phyloP scores from a whole-genome alignment of 2,797 vertebrate genomes.

The Dallia pectoralis region DNA sequence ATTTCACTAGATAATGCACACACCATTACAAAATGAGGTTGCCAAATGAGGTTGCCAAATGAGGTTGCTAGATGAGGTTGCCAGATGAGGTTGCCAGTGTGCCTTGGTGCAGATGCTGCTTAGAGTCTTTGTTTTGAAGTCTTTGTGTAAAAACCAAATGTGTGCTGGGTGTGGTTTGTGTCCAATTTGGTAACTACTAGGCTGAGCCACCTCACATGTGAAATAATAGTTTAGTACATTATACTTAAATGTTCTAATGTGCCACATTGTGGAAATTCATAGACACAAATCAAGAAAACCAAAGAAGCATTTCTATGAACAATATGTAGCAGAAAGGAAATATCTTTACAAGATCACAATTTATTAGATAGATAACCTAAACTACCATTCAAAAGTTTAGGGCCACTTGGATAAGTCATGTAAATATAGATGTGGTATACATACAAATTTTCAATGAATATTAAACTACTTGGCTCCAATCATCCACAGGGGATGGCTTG shows the following conservation, averaged over 20 bases:
- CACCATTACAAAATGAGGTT: constrained; percentile 70
- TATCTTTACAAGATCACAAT: constrained; percentile 31
- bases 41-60: constrained; percentile 69
- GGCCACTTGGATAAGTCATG: no score
- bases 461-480: no score
- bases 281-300: constrained; percentile 33
- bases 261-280: constrained; percentile 54
- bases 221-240: constrained; percentile 67
- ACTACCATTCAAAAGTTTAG: no score
- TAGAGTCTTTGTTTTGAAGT: constrained; percentile 46
- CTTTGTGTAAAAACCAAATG: constrained; percentile 37
- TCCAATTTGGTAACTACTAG: no score
- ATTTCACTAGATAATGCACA: constrained; percentile 72
- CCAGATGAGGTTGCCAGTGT: constrained; percentile 62
- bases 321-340: constrained; percentile 3
- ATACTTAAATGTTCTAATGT: constrained; percentile 61
- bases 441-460: no score
- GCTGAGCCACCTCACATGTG: constrained; percentile 20
- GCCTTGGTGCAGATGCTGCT: constrained; percentile 40
- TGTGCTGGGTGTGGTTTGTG: constrained; percentile 11
- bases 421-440: no score
- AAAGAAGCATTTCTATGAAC: neutral
- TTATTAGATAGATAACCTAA: no score
- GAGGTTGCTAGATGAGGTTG: constrained; percentile 68
- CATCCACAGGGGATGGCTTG: no score